Evolutionary conservation across 2,797 vertebrate genomes (phyloP).

Genomic region (Rhinichthys osculus): DNA sequence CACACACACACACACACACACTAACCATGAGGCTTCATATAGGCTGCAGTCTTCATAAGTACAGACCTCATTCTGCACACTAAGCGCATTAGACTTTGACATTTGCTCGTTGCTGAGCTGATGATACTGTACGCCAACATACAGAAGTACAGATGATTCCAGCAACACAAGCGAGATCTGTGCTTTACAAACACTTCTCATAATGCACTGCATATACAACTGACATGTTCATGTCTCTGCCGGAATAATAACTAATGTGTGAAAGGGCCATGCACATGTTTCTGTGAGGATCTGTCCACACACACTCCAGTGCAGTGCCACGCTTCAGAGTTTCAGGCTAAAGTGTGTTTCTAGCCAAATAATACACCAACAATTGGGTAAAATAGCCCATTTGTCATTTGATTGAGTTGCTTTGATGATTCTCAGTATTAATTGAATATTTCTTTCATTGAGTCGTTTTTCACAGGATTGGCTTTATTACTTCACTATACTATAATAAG

Average conservation of each 20-base stretch:
- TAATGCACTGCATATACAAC: not conserved
- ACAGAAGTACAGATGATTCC: not conserved
- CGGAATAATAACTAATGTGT: not conserved
- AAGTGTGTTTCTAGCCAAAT: not conserved
- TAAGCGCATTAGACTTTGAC: not conserved
- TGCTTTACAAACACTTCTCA: not conserved
- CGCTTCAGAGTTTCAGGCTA: not conserved
- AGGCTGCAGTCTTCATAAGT: not conserved
- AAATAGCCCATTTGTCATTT: not conserved
- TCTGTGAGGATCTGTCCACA: not conserved
- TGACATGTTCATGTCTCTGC: not conserved
- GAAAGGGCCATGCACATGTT: not conserved
- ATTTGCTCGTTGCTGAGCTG: conserved; percentile 5
- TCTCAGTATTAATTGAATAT: not conserved
- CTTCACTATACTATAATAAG: too few species aligned
- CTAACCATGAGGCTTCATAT: too few species aligned
- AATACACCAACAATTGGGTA: too few species aligned
- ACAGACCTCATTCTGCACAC: not conserved
- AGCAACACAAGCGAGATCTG: not conserved
- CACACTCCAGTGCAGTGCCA: too few species aligned
- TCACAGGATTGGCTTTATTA: not conserved
- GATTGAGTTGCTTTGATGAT: not conserved
- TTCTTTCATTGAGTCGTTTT: not conserved
- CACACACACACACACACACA: too few species aligned
- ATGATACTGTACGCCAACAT: not conserved